Base-by-base conservation (phyloP, 2,888 invertebrate species). In the Pachycephus smyrnensis region DNA sequence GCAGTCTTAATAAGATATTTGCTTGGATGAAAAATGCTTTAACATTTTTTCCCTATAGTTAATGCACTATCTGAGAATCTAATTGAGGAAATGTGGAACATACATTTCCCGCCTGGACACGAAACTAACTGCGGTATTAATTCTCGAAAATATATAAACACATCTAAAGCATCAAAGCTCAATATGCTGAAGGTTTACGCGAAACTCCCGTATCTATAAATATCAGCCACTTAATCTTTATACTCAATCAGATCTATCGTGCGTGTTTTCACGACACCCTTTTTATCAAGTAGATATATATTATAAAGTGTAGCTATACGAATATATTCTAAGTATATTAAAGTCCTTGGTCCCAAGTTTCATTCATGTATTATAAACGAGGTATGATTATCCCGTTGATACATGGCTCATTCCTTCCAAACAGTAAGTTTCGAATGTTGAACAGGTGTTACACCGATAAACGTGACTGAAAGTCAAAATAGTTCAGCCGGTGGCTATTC, bases 181-280 rank as follows among this genome's bases (percentile, higher is more conserved):
- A 76, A 75, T 75, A 76, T 81, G 81, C 79, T 81, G 76, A 81
- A 82, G 82, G 80, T 82, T 78, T 80, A 77, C 78, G 81, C 79
- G 80, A 82, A 82, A 81, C 80, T 74, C n/a, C 15, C 36, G 74
- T 71, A 81, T 83, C 85, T 86, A 86, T 85, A 82, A 86, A 86
- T 86, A 86, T 80, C 86, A 81, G 73, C 80, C 80, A 82, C 81
- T 71, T 31, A 71, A 71, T 55, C 55, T 55, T 55, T 55, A 55
- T 55, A 55, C 23, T 55, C 55, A 55, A 55, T 55, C 55, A 55
- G 55, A 55, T 55, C 23, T 6, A 55, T 55, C 55, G 55, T 55
- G 55, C 55, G 23, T 23, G 9, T 23, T 55, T 55, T 55, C 55
- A 55, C 23, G 23, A 55, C 2, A 55, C 55, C 23, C 23, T 9